Conservation (phyloP, 2,797 vertebrate genomes). For the Tapirus indicus region DNA sequence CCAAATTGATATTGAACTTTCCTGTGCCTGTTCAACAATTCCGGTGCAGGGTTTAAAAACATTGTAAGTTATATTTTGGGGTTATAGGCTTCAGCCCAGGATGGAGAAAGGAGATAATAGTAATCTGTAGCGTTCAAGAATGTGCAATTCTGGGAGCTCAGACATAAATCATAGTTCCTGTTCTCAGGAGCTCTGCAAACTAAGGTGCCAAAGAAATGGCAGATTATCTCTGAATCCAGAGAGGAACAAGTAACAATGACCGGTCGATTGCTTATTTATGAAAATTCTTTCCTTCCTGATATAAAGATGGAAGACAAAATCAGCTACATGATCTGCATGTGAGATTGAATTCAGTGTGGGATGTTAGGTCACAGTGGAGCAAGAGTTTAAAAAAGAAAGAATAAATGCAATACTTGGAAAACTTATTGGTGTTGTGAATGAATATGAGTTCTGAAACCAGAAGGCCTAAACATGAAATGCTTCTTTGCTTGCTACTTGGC, state of each 20-base stretch:
- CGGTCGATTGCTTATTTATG: neutral
- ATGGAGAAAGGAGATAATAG: neutral
- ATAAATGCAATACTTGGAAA: neutral
- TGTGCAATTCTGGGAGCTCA: neutral
- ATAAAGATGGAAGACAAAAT: neutral
- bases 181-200: neutral
- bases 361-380: neutral
- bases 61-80: neutral
- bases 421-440: neutral
- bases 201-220: neutral
- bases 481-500: neutral
- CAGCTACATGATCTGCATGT: neutral
- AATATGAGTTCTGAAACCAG: neutral
- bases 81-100: neutral
- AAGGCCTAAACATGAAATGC: neutral
- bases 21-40: neutral
- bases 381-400: neutral
- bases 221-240: neutral
- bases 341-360: neutral
- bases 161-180: neutral
- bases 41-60: neutral
- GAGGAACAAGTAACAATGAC: neutral
- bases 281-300: slow-evolving; percentile 32
- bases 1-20: slow-evolving; percentile 3
- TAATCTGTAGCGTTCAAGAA: neutral